phyloP scores from a whole-genome alignment of 2,888 invertebrate species.

The Ormyrus pomaceus region DNA sequence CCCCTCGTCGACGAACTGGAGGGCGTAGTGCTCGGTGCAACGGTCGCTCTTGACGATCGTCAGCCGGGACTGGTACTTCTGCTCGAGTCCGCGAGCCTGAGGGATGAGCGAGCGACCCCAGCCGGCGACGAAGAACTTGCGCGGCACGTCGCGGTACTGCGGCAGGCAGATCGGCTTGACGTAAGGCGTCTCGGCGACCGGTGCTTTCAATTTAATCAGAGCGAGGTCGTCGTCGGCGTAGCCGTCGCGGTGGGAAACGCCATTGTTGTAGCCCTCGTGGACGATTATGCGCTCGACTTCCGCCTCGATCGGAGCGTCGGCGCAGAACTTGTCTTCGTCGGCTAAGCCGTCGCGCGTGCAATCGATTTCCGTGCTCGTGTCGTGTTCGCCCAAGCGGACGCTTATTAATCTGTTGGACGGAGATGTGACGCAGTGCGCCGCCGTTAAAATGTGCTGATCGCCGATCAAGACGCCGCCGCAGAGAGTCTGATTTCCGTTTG shows the following conservation, averaged over 20 bases:
- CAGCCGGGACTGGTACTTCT: not conserved
- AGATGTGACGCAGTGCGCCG: constrained; percentile 27
- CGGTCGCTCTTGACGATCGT: too few species aligned
- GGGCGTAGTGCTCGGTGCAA: too few species aligned
- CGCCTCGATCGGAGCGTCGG: not conserved
- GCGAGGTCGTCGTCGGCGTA: constrained; percentile 4
- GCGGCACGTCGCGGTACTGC: not conserved
- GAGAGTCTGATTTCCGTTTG: not conserved
- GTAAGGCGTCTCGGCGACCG: constrained; percentile 3
- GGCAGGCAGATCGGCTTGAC: constrained; percentile 47
- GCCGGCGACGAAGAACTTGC: constrained; percentile 16
- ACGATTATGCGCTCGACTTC: not conserved
- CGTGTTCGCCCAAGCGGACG: constrained; percentile 25
- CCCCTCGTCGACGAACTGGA: not conserved
- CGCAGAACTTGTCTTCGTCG: not conserved
- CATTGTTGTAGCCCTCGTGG: constrained; percentile 8
- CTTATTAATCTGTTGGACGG: not conserved
- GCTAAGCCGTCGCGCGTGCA: not conserved
- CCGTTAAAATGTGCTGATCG: constrained; percentile 31
- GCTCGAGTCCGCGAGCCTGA: not conserved
- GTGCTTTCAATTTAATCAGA: constrained; percentile 13
- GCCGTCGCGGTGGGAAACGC: not conserved
- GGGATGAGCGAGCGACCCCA: constrained; percentile 24
- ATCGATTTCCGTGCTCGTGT: not conserved
- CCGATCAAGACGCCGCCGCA: constrained; percentile 42